Percentiles rank a stretch among this genome's conserved stretches.
These are phyloP conservation scores for Elgaria multicarinata DNA, from an alignment of 2,113 vertebrate species.

Conservation along the genomic window DNA sequence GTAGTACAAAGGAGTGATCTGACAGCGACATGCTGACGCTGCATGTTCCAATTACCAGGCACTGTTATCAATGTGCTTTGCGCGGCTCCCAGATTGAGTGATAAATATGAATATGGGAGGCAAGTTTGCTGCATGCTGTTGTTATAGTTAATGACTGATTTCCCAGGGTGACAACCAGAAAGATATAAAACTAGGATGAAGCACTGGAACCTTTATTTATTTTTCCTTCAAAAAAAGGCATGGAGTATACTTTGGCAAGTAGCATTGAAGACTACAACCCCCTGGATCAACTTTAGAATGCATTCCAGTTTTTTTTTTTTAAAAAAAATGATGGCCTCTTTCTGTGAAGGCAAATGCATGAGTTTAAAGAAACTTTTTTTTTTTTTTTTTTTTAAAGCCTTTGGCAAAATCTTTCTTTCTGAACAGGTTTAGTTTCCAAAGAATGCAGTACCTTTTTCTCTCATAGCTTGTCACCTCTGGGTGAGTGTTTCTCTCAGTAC, in stretches of 20 bases:
- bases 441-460: neutral
- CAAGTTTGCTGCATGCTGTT: conserved; percentile 39
- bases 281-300: conserved; percentile 48
- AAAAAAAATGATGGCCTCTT: neutral
- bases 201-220: neutral
- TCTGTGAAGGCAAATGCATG: neutral
- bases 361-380: neutral
- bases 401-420: neutral
- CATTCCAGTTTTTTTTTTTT: neutral
- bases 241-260: neutral
- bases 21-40: conserved; percentile 58
- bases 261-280: conserved; percentile 23
- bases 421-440: neutral
- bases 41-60: conserved; percentile 60
- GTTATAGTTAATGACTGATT: conserved; percentile 54
- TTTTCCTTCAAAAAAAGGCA: neutral
- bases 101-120: conserved; percentile 63
- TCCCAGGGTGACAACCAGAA: conserved; percentile 33
- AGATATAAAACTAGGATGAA: conserved; percentile 42
- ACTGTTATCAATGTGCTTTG: conserved; percentile 49
- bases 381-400: too few relatives aligned
- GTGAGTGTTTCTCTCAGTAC: neutral
- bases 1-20: conserved; percentile 50
- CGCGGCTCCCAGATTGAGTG: conserved; percentile 50
- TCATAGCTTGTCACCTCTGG: neutral